Conservation (phyloP, 2,888 invertebrate species). For the Phragmatobia fuliginosa region DNA sequence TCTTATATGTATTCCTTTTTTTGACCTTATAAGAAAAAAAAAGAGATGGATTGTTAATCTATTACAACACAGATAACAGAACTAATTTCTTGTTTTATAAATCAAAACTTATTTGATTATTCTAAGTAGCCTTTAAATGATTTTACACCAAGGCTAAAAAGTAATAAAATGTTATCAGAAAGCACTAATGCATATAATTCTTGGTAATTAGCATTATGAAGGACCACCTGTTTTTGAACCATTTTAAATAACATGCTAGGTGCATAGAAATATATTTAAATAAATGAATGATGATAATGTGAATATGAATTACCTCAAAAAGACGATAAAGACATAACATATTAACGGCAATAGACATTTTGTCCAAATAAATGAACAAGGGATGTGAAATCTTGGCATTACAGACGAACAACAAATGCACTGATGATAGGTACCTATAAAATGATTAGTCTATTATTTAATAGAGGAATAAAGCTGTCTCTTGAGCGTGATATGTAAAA, state of each 20-base stretch:
- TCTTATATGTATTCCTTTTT: too few species aligned
- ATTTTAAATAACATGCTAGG: not conserved
- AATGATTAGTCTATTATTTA: conserved; percentile 41
- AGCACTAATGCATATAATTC: not conserved
- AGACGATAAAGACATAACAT: conserved; percentile 68
- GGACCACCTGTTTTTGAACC: not conserved
- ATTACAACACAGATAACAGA: not conserved
- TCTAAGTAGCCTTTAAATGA: not conserved
- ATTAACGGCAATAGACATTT: conserved; percentile 67
- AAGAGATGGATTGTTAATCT: too few species aligned
- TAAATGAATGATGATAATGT: conserved; percentile 8
- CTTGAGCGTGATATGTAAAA: conserved; percentile 24
- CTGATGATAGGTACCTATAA: conserved; percentile 60
- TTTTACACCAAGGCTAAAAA: not conserved
- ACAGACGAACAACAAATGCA: conserved; percentile 48
- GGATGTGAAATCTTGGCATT: conserved; percentile 66
- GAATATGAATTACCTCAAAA: conserved; percentile 69
- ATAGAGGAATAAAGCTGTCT: conserved; percentile 27
- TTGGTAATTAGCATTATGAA: not conserved
- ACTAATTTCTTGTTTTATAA: not conserved
- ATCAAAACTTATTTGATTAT: not conserved
- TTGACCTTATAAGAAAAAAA: too few species aligned
- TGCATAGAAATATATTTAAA: not conserved
- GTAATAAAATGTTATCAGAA: not conserved
- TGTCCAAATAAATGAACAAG: conserved; percentile 67